These are phyloP conservation scores for Zootermopsis nevadensis DNA, from an alignment of 2,888 invertebrate genomes.

Conservation along the genomic window DNA sequence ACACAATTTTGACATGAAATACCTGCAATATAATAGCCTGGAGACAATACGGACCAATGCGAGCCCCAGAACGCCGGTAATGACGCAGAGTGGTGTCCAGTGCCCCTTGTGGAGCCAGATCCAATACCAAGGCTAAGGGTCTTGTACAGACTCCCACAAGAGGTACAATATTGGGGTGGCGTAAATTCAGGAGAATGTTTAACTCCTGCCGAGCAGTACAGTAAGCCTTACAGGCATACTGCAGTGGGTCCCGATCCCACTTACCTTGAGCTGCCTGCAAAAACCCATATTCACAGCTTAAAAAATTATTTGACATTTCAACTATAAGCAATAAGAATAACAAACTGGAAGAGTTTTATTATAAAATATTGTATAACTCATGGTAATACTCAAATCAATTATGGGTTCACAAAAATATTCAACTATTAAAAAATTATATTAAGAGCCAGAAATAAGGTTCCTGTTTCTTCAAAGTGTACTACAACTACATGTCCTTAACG, in stretches of 20 bases:
- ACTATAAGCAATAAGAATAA: too few relatives aligned
- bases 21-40: constrained; percentile 88
- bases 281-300: background rate
- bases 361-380: too few relatives aligned
- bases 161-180: constrained; percentile 93
- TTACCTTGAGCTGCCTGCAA: constrained; percentile 80
- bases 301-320: too few relatives aligned
- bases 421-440: too few relatives aligned
- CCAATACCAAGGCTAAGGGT: constrained; percentile 89
- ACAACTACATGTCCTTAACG: too few relatives aligned
- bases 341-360: too few relatives aligned
- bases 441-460: too few relatives aligned
- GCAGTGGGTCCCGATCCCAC: constrained; percentile 93
- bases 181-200: constrained; percentile 83
- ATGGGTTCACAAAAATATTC: too few relatives aligned
- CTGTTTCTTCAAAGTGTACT: too few relatives aligned
- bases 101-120: constrained; percentile 92
- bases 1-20: constrained; percentile 44
- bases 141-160: constrained; percentile 90
- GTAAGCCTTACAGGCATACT: constrained; percentile 95
- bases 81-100: constrained; percentile 85
- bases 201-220: constrained; percentile 96
- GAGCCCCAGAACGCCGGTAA: constrained; percentile 86
- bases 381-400: too few relatives aligned
- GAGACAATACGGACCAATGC: constrained; percentile 82